A percentile compares a stretch with the other conserved stretches of the same genome.
phyloP scores from a whole-genome alignment of 2,888 invertebrate genomes.

The Acleris laterana region DNA sequence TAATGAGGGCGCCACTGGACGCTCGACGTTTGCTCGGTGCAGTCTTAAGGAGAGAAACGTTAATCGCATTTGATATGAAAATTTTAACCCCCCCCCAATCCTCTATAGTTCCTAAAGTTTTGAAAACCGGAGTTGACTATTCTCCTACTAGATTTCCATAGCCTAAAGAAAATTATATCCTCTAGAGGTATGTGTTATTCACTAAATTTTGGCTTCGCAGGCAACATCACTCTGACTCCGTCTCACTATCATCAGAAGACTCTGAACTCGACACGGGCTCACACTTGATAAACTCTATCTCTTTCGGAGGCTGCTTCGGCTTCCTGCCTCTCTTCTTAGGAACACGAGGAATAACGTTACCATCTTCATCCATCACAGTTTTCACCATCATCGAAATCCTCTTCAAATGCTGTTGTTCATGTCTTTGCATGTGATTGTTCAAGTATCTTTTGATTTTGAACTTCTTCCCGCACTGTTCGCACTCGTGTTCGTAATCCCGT shows the following conservation, averaged over 20 bases:
- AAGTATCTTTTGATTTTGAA: slow-evolving; percentile 75
- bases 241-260: slow-evolving; percentile 57
- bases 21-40: too few species aligned
- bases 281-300: slow-evolving; percentile 78
- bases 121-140: too few species aligned
- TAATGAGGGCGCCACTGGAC: too few species aligned
- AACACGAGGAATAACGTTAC: slow-evolving; percentile 40
- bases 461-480: slow-evolving; percentile 74
- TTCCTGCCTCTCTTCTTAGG: slow-evolving; percentile 51
- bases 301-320: slow-evolving; percentile 53
- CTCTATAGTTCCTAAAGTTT: too few species aligned
- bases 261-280: slow-evolving; percentile 72
- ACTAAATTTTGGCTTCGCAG: slow-evolving; percentile 17
- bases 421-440: slow-evolving; percentile 73
- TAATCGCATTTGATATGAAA: too few species aligned
- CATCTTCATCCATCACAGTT: slow-evolving; percentile 69
- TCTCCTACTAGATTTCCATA: neutral
- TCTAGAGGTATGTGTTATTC: neutral
- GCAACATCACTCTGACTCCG: slow-evolving; percentile 47
- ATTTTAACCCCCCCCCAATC: too few species aligned
- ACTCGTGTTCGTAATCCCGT: slow-evolving; percentile 68
- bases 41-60: too few species aligned
- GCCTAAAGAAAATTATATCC: neutral
- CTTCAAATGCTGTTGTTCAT: slow-evolving; percentile 76
- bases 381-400: slow-evolving; percentile 76